Base-by-base conservation (phyloP, 2,888 invertebrate species). In the Stenichneumon culpator region DNA sequence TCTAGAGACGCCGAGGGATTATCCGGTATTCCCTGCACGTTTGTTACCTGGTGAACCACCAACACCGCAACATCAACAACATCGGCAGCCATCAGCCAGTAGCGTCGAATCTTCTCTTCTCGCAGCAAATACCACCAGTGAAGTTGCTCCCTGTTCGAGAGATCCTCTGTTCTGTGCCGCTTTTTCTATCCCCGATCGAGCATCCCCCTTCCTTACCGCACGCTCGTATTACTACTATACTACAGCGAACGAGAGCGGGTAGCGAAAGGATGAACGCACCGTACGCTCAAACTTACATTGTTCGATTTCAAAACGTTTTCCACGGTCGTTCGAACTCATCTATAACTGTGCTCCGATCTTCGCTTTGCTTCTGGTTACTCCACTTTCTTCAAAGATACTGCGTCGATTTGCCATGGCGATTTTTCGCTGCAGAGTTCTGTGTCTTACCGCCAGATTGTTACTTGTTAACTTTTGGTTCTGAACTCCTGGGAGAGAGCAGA, bases 21-120 rank as follows among this genome's bases (percentile, higher is more conserved):
- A 82, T 82, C 54, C 70, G 70, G 68, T 75, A 85, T 85, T 85
- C 84, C 57, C 32, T 39, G 74, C 82, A 85, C 84, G 84, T 85
- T 85, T 65, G 57, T 67, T 63, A 54, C 47, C 70, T 47, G 54
- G 54, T 65, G 68, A 85, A 82, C 68, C 78, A 60, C 57, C 65
- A 57, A 52, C 73, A 83, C 39, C 63, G 54, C 57, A 44, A 54
- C 52, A 52, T 19, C 65, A 52, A 36, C 57, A 44, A 44, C n/a
- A 44, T 28, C 50, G 63, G 60, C 73, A n/a, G 47, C 16, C 50
- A 69, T 69, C 73, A n/a, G 47, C 14, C 32, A 63, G 74, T 57
- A 70, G 70, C 68, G 72, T 69, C 52, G 67, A 68, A 57, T 39
- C 73, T 22, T 32, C 57, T 73, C 74, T 79, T 63, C 63, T 65